These are phyloP conservation scores for Schlechtendalia chinensis DNA, from an alignment of 1,140 invertebrate species.

Conservation along the genomic window DNA sequence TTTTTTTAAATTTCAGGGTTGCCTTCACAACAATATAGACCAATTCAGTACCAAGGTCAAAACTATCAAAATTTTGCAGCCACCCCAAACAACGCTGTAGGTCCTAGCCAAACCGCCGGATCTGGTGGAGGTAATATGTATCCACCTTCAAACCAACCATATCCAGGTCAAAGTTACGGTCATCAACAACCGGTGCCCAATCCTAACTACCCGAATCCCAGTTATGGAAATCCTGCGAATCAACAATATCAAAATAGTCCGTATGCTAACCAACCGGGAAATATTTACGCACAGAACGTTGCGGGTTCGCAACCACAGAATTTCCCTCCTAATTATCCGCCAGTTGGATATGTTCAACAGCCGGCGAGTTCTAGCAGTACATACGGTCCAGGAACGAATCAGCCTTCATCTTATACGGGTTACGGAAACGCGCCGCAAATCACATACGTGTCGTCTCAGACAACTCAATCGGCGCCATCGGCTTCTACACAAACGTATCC, in stretches of 20 bases:
- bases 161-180: slow-evolving; percentile 32
- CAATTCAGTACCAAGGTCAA: slow-evolving; percentile 41
- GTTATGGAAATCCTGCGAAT: slow-evolving; percentile 27
- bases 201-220: slow-evolving; percentile 29
- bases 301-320: slow-evolving; percentile 26
- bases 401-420: slow-evolving; percentile 31
- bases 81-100: slow-evolving; percentile 10
- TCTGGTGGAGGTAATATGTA: slow-evolving; percentile 13
- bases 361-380: slow-evolving; percentile 38
- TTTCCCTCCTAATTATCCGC: slow-evolving; percentile 35
- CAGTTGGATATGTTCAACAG: slow-evolving; percentile 40
- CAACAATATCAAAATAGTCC: slow-evolving; percentile 38
- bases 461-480: slow-evolving; percentile 51
- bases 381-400: slow-evolving; percentile 31
- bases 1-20: slow-evolving; percentile 21
- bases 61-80: slow-evolving; percentile 36
- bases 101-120: neutral
- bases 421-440: slow-evolving; percentile 51
- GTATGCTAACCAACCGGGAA: slow-evolving; percentile 24
- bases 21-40: slow-evolving; percentile 42
- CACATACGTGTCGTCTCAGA: slow-evolving; percentile 50
- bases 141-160: slow-evolving; percentile 33
- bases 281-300: slow-evolving; percentile 35
- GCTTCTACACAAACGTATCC: slow-evolving; percentile 52
- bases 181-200: slow-evolving; percentile 37